Base-by-base conservation (phyloP, 2,888 invertebrate species). In the Venusia cambrica region DNA sequence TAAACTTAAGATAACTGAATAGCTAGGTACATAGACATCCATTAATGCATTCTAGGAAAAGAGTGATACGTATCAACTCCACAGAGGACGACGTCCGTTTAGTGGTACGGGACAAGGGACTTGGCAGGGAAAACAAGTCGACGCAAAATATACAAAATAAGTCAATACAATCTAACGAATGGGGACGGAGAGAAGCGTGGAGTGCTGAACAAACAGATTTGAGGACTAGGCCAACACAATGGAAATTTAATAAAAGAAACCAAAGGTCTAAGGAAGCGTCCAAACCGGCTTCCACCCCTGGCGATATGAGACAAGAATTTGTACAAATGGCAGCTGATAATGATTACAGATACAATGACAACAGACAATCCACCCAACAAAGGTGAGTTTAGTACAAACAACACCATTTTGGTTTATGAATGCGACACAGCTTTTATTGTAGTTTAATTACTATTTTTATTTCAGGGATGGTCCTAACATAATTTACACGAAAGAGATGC, bases 101-200 rank as follows among this genome's bases (percentile, higher is more conserved):
- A 87, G 91, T 92, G 80, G 90, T 91, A 73, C 89, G 90, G 75
- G 92, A 92, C 88, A 90, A 90, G 74, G 91, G 90, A 84, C 87
- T 89, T 76, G 89, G 90, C 69, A 90, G 89, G 79, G 92, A 92
- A 87, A 92, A 90, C 88, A 93, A 93, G 89, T 91, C 92, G 71
- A 92, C 91, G 73, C 93, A 93, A 90, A 92, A 84, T 76, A 61
- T 79, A 78, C 83, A 92, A 87, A 92, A 90, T 88, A 93, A 93
- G 81, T 91, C 92, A 59, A 90, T 93, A 71, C 92, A 92, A 89
- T 90, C 91, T 57, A 92, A 90, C 46, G 93, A 93, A 69, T 93
- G 93, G 93, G 91, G 92, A 62, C 88, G 92, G 67, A 90, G 93
- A 65, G 95, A 95, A 88, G 95, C 95, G 13, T 96, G 95, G 95